These are phyloP conservation scores for Dallia pectoralis DNA, from an alignment of 2,797 vertebrate species.

Conservation along the genomic window DNA sequence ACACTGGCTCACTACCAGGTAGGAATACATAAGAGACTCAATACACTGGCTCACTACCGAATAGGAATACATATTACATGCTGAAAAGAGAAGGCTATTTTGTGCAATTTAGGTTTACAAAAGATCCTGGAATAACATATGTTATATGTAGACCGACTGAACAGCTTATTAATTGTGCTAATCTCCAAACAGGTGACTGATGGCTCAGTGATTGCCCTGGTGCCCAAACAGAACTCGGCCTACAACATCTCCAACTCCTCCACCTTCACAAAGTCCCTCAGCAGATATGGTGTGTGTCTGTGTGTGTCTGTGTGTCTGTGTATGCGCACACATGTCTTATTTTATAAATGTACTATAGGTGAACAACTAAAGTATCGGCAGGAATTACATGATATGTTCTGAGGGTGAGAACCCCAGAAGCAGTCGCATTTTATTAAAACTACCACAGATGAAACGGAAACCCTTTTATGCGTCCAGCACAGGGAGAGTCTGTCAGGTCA, in stretches of 20 bases:
- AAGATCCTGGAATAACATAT: neutral
- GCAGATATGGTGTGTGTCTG: slow-evolving; percentile 90
- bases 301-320: slow-evolving; percentile 26
- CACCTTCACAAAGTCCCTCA: slow-evolving; percentile 98
- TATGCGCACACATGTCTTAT: too few species aligned
- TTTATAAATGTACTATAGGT: neutral
- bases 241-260: slow-evolving; percentile 99
- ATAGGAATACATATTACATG: too few species aligned
- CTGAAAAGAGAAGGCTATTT: too few species aligned
- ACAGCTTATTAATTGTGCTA: neutral
- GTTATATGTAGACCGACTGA: too few species aligned
- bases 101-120: neutral
- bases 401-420: too few species aligned
- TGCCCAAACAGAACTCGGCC: slow-evolving; percentile 98
- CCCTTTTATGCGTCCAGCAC: too few species aligned
- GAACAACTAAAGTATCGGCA: neutral
- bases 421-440: too few species aligned
- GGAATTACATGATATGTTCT: neutral
- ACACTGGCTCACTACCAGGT: too few species aligned
- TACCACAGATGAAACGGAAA: too few species aligned
- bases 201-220: slow-evolving; percentile 92
- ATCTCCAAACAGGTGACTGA: slow-evolving; percentile 84
- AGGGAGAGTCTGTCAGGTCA: too few species aligned
- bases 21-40: neutral
- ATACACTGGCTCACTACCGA: too few species aligned